A percentile compares a stretch with the other conserved stretches of the same genome.
These are phyloP conservation scores for Axea sp. DNA, from an alignment of 2,888 invertebrate species.

Conservation along the genomic window DNA sequence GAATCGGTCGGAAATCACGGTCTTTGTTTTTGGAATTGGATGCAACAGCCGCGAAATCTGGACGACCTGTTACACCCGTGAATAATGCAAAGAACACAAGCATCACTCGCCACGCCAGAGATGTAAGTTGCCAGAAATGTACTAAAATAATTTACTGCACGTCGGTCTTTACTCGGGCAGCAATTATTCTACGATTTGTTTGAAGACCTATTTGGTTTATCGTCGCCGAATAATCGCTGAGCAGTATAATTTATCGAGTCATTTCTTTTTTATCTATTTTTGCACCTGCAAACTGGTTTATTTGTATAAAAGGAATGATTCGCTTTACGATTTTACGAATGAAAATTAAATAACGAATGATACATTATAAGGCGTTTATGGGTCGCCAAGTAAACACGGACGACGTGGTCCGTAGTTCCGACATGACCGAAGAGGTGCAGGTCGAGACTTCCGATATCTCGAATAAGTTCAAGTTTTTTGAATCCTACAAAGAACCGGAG, in stretches of 20 bases:
- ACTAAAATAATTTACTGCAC: conserved; percentile 37
- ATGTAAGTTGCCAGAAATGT: conserved; percentile 77
- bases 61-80: conserved; percentile 83
- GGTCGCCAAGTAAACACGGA: conserved; percentile 81
- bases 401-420: conserved; percentile 87
- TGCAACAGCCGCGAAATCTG: conserved; percentile 85
- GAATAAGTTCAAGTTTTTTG: conserved; percentile 94
- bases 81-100: conserved; percentile 81
- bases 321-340: too few relatives aligned
- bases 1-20: conserved; percentile 92
- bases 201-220: conserved; percentile 3
- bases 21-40: conserved; percentile 92
- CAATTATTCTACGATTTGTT: conserved; percentile 29
- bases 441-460: conserved; percentile 91
- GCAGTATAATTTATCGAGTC: neutral
- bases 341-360: conserved; percentile 67
- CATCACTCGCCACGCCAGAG: conserved; percentile 81
- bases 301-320: too few relatives aligned
- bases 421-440: conserved; percentile 87
- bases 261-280: neutral
- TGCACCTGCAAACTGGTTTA: too few relatives aligned
- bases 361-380: conserved; percentile 81
- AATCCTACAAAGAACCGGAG: conserved; percentile 89
- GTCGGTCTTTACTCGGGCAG: conserved; percentile 5
- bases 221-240: conserved; percentile 10